Evolutionary conservation across 2,888 invertebrate species (phyloP), one percentile per base, ranked within the genome.

Genomic region (Heliothis peltigera): DNA sequence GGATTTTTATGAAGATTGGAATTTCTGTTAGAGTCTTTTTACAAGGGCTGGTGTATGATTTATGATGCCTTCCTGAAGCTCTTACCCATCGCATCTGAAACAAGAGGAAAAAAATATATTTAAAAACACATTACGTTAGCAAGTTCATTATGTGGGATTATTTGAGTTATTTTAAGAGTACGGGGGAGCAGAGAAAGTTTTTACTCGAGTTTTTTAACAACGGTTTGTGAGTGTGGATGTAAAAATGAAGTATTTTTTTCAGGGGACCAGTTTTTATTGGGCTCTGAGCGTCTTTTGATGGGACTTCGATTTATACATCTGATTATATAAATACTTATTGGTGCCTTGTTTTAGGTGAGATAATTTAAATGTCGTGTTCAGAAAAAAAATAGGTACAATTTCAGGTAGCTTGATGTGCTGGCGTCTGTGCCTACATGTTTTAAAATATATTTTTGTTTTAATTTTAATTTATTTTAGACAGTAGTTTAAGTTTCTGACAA

Each of bases 31-130:
- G 88, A 89, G 89, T 88, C 88, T 92, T 93, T 93, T 93, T 90
- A 89, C 84, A 58, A 49, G 65, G 80, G 83, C 75, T 69, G 61
- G 53, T 71, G 55, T 61, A 70, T 94, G 94, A 94, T 94, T 94
- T 94, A 94, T 87, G 88, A 64, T 60, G 83, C 77, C 87, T 91
- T 90, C 91, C 89, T 89, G 87, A 69, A 77, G 74, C 63, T 39
- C 97, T 97, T 96, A 97, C 97, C 97, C 96, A 97, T 97, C 92
- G 97, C 97, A 96, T 97, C 97, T 97, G 97, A 89, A 97, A 97
- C 96, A 97, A 96, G 95, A 89, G 88, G 89, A 88, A 86, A 91
- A 86, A 79, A 77, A 60, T 63, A 60, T 77, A 70, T 64, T 77
- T 80, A 54, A 77, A 84, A 77, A 76, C 79, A 82, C 80, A 85